phyloP scores from a whole-genome alignment of 2,797 vertebrate genomes.

The Sorex maritimensis region DNA sequence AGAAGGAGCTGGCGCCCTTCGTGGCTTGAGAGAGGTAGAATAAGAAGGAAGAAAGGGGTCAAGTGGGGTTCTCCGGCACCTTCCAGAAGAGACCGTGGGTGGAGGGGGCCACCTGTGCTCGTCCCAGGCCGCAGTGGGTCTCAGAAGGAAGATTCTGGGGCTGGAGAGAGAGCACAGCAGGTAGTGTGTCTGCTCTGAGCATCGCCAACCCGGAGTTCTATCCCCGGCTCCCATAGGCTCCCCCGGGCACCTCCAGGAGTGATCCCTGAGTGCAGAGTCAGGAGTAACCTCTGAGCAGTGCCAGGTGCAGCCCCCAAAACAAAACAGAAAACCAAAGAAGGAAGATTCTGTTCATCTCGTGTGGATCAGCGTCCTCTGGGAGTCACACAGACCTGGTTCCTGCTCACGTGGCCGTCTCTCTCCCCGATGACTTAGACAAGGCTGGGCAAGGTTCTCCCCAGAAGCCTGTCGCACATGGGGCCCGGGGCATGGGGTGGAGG shows the following conservation, averaged over 20 bases:
- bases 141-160: neutral
- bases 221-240: no score
- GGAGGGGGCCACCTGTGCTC: slow-evolving; percentile 21
- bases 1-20: slow-evolving; percentile 68
- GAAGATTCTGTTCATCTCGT: neutral
- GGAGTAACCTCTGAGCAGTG: no score
- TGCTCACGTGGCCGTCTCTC: neutral
- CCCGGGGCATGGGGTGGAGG: neutral
- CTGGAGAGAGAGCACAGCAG: no score
- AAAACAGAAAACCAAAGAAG: no score
- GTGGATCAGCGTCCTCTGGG: neutral
- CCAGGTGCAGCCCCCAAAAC: no score
- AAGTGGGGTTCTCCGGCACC: slow-evolving; percentile 59
- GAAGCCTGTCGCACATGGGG: neutral
- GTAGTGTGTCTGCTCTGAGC: no score
- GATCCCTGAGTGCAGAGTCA: no score
- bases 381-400: slow-evolving; percentile 59
- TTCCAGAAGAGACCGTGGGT: slow-evolving; percentile 55
- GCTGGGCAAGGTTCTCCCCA: neutral
- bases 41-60: slow-evolving; percentile 72
- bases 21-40: neutral
- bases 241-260: no score
- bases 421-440: neutral
- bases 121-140: neutral
- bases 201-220: no score